phyloP scores from a whole-genome alignment of 2,888 invertebrate species.

The Lucinisca nassula region DNA sequence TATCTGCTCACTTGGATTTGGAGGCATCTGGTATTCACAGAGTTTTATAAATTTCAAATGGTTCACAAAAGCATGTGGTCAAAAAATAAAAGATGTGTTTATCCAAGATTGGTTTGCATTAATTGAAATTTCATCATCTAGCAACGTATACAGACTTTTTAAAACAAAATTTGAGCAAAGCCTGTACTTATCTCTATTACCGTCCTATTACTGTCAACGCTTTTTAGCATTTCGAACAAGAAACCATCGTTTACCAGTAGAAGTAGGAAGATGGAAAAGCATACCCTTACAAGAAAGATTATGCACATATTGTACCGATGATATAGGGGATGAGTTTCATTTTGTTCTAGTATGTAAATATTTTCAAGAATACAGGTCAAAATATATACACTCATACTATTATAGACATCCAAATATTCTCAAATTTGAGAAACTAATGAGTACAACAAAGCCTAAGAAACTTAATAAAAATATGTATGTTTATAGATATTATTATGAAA shows the following conservation, averaged over 20 bases:
- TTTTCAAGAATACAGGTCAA: neutral
- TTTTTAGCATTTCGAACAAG: neutral
- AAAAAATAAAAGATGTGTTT: too few relatives aligned
- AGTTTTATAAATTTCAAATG: too few relatives aligned
- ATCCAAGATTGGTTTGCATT: too few relatives aligned
- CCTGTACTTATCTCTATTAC: neutral
- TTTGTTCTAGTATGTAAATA: too few relatives aligned
- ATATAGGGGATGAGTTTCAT: neutral
- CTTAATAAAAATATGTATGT: neutral
- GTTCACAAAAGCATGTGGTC: too few relatives aligned
- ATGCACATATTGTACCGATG: neutral
- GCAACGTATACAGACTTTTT: neutral
- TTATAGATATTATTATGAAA: neutral
- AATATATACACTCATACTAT: neutral
- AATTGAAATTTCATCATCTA: neutral
- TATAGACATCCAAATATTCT: neutral
- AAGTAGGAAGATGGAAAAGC: neutral
- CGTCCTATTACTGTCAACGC: neutral
- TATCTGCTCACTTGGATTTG: neutral
- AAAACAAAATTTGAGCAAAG: neutral
- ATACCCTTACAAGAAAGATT: neutral
- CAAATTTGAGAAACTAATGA: neutral
- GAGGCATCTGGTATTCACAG: neutral
- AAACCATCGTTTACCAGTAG: neutral
- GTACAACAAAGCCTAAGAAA: neutral